Conservation (phyloP, 1,140 invertebrate genomes). For the Oedothorax gibbosus region DNA sequence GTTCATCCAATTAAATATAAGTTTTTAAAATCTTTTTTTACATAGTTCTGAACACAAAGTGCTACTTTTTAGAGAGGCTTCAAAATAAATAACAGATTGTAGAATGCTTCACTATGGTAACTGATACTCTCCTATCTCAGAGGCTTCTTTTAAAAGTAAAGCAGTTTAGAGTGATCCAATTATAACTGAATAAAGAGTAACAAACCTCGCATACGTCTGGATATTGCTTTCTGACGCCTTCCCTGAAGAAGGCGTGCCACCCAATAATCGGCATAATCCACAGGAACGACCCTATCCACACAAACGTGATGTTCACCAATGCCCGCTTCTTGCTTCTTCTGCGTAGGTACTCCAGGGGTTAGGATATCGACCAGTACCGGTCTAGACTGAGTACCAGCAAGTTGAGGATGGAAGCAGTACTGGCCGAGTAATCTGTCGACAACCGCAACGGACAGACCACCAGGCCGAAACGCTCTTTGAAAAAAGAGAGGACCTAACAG, state of each 20-base stretch:
- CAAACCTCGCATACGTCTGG: slow-evolving; percentile 64
- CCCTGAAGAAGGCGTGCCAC: slow-evolving; percentile 68
- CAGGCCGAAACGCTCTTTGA: slow-evolving; percentile 73
- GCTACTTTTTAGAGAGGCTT: too few relatives aligned
- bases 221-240: slow-evolving; percentile 61
- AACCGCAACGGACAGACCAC: slow-evolving; percentile 72
- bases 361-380: slow-evolving; percentile 74
- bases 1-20: too few relatives aligned
- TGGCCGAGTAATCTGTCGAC: slow-evolving; percentile 75
- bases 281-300: slow-evolving; percentile 71
- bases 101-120: too few relatives aligned
- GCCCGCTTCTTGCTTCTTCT: slow-evolving; percentile 74
- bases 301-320: slow-evolving; percentile 71
- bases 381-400: slow-evolving; percentile 72
- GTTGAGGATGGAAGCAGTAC: slow-evolving; percentile 76
- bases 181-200: too few relatives aligned
- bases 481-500: too few relatives aligned
- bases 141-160: too few relatives aligned
- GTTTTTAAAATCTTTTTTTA: too few relatives aligned
- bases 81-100: too few relatives aligned
- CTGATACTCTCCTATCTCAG: too few relatives aligned
- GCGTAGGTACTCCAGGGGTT: slow-evolving; percentile 74
- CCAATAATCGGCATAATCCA: slow-evolving; percentile 73
- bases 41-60: too few relatives aligned
- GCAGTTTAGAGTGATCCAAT: too few relatives aligned